A percentile compares a stretch with the other conserved stretches of the same genome.
phyloP scores from a whole-genome alignment of 1,140 invertebrate species.

The Hyphantria cunea region DNA sequence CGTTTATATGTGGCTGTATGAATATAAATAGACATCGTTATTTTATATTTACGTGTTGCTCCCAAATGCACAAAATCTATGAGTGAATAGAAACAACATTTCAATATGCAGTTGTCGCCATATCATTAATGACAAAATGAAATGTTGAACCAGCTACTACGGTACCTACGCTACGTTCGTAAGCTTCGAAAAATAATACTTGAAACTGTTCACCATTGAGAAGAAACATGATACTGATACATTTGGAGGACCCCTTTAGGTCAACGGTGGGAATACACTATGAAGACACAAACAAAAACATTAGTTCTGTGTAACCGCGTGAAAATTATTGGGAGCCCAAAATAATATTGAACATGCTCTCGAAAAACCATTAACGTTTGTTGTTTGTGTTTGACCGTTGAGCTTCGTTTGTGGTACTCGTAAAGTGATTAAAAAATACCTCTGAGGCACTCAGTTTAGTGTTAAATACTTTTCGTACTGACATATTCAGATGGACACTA shows the following conservation, averaged over 20 bases:
- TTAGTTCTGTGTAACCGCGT: slow-evolving; percentile 61
- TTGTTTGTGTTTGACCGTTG: slow-evolving; percentile 62
- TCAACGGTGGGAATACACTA: slow-evolving; percentile 46
- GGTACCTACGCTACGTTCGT: no score
- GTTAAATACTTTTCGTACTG: slow-evolving; percentile 30
- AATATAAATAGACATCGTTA: no score
- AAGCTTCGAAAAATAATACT: no score
- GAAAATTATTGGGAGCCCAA: slow-evolving; percentile 71
- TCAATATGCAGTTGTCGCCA: no score
- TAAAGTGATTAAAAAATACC: slow-evolving; percentile 49
- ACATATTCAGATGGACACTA: no score
- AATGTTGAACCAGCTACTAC: no score
- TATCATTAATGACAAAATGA: no score
- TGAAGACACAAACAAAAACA: slow-evolving; percentile 58
- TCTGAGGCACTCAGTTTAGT: slow-evolving; percentile 37
- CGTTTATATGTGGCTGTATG: no score
- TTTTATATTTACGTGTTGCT: no score
- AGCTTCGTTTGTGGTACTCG: slow-evolving; percentile 35
- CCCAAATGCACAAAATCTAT: no score
- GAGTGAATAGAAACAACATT: no score
- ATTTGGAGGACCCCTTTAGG: slow-evolving; percentile 30
- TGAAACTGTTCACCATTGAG: background rate
- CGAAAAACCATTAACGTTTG: slow-evolving; percentile 74
- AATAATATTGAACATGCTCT: slow-evolving; percentile 76
- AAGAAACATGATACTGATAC: slow-evolving; percentile 25